phyloP scores from a whole-genome alignment of 2,888 invertebrate genomes.

The Epinotia demarniana region DNA sequence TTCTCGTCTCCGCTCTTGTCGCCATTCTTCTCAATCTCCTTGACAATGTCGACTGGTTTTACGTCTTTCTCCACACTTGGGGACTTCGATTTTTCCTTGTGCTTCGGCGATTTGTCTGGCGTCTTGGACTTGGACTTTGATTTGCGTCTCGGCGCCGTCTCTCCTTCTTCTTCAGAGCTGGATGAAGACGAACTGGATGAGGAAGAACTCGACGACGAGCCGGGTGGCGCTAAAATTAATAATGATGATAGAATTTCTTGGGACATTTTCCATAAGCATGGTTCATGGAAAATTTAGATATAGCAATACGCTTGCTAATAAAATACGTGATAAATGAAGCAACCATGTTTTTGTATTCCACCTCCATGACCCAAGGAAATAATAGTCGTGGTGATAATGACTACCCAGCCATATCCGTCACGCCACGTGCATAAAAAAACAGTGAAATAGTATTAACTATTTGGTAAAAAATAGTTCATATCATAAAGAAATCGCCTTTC shows the following conservation, averaged over 20 bases:
- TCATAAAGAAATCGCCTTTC: no score
- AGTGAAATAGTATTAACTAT: no score
- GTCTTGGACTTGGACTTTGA: slow-evolving; percentile 77
- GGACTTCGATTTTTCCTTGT: slow-evolving; percentile 68
- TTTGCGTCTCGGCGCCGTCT: slow-evolving; percentile 66
- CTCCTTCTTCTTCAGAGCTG: slow-evolving; percentile 81
- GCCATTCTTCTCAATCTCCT: slow-evolving; percentile 67
- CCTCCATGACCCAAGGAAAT: no score
- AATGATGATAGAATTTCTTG: background rate
- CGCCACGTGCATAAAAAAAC: no score
- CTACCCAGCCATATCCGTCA: no score
- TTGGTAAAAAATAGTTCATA: no score
- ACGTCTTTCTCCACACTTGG: slow-evolving; percentile 65
- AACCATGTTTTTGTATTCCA: no score
- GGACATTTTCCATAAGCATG: background rate
- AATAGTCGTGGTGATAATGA: no score
- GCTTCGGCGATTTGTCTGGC: slow-evolving; percentile 72
- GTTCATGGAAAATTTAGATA: no score
- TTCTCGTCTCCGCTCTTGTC: slow-evolving; percentile 76
- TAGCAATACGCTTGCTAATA: no score
- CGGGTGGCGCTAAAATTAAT: slow-evolving; percentile 71
- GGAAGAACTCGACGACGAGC: slow-evolving; percentile 81
- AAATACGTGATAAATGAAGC: no score
- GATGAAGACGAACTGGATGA: slow-evolving; percentile 82
- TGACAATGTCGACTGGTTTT: slow-evolving; percentile 59